These are phyloP conservation scores for Drosophila nigritarsus DNA, from an alignment of 2,888 invertebrate species.

Conservation along the genomic window DNA sequence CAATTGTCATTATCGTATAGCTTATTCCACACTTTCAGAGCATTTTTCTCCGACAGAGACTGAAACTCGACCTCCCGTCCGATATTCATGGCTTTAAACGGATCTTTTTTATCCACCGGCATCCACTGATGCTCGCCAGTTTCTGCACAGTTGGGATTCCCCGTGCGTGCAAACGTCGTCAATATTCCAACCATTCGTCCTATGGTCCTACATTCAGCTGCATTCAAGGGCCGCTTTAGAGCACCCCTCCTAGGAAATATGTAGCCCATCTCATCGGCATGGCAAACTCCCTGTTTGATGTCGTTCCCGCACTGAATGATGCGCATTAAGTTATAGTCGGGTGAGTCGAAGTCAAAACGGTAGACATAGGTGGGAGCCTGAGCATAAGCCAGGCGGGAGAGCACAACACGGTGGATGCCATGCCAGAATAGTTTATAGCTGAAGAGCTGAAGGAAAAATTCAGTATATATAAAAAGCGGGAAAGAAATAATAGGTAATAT, in stretches of 20 bases:
- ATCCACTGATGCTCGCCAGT: constrained; percentile 67
- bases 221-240: constrained; percentile 5
- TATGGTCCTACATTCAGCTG: constrained; percentile 76
- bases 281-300: constrained; percentile 78
- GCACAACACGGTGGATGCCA: constrained; percentile 78
- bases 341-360: constrained; percentile 84
- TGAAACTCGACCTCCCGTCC: constrained; percentile 64
- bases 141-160: constrained; percentile 78
- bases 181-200: constrained; percentile 78
- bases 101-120: constrained; percentile 59
- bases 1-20: constrained; percentile 67
- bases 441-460: constrained; percentile 67
- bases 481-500: background rate
- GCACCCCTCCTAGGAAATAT: constrained; percentile 74
- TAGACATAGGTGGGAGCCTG: constrained; percentile 80
- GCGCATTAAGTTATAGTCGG: constrained; percentile 79
- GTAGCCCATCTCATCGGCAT: constrained; percentile 84
- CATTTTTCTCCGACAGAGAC: constrained; percentile 71
- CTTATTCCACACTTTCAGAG: constrained; percentile 79
- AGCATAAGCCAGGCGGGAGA: constrained; percentile 71
- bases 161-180: constrained; percentile 80
- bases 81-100: constrained; percentile 78
- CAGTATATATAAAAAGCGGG: background rate
- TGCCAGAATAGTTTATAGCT: constrained; percentile 83
- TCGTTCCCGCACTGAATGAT: constrained; percentile 75